Conservation (phyloP, 2,797 vertebrate genomes). For the Paguma larvata region DNA sequence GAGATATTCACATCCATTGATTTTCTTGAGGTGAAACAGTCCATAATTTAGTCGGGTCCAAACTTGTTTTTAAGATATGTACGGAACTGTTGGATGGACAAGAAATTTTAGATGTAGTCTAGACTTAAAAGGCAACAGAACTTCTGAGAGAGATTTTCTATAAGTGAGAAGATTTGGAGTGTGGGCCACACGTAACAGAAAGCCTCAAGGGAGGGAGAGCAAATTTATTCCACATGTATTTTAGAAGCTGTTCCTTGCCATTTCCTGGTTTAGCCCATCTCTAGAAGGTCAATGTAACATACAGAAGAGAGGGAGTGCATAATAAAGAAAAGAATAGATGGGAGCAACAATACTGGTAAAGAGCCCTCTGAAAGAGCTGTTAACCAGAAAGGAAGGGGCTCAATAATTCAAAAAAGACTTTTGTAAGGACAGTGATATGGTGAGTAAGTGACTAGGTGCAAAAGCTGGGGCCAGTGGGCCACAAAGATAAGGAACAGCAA, state of each 20-base stretch:
- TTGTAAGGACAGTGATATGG: background rate
- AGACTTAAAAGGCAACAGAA: background rate
- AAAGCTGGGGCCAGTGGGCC: background rate
- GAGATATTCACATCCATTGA: background rate
- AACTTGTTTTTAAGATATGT: background rate
- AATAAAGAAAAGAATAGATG: background rate
- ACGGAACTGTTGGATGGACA: background rate
- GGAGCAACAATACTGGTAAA: background rate
- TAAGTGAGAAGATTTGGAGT: background rate
- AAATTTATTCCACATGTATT: background rate
- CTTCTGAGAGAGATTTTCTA: background rate
- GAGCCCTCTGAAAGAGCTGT: background rate
- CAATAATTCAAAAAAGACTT: background rate
- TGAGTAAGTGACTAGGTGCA: background rate
- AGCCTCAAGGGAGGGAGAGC: background rate
- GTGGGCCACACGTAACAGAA: background rate
- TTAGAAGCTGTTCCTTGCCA: background rate
- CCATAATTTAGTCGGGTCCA: background rate
- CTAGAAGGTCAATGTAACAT: background rate
- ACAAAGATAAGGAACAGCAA: background rate
- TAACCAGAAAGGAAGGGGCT: background rate
- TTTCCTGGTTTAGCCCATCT: background rate
- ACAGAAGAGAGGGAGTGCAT: background rate
- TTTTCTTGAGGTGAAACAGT: background rate
- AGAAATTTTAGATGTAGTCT: background rate